phyloP scores from a whole-genome alignment of 2,797 vertebrate genomes.

The Okamejei kenojei region DNA sequence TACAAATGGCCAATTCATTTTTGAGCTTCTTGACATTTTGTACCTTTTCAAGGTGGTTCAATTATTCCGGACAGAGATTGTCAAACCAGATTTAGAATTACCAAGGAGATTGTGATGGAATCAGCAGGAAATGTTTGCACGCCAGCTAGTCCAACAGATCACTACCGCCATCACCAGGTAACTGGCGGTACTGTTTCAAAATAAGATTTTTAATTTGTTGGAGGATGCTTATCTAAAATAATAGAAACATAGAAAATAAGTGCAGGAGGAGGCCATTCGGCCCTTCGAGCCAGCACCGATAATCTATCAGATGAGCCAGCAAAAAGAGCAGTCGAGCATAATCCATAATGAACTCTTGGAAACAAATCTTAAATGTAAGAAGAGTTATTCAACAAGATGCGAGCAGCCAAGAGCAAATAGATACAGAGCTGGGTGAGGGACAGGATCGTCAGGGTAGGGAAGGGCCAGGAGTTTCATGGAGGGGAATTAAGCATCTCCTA shows the following conservation, averaged over 20 bases:
- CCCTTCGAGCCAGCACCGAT: too few species aligned
- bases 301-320: too few species aligned
- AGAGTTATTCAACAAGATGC: too few species aligned
- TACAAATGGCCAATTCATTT: not conserved
- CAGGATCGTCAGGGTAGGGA: not conserved
- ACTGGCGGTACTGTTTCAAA: not conserved
- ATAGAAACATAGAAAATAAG: too few species aligned
- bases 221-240: not conserved
- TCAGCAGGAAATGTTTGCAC: not conserved
- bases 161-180: slow-evolving; percentile 5
- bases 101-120: too few species aligned
- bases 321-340: too few species aligned
- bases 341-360: too few species aligned
- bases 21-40: not conserved
- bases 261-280: too few species aligned
- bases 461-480: not conserved
- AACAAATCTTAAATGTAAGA: too few species aligned
- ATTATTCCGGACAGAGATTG: not conserved
- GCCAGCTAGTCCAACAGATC: not conserved
- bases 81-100: not conserved
- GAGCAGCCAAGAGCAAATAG: too few species aligned
- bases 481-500: too few species aligned
- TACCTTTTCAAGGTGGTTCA: not conserved
- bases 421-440: not conserved
- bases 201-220: not conserved